Percentiles rank a stretch among this genome's conserved stretches.
phyloP scores from a whole-genome alignment of 2,113 vertebrate genomes.

The Cnemophilus loriae region DNA sequence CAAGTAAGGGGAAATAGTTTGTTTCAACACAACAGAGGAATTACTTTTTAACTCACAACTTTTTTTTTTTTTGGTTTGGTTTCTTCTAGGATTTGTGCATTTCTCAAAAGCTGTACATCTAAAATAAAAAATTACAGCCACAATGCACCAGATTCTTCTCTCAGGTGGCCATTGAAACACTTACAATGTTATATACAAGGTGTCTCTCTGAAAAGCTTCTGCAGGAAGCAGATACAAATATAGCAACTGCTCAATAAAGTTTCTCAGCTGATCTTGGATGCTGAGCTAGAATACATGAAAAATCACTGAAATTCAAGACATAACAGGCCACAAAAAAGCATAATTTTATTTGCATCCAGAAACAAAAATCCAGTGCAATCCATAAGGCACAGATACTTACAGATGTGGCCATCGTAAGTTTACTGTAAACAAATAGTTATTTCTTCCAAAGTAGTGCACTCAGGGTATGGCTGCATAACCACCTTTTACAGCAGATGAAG shows the following conservation, averaged over 20 bases:
- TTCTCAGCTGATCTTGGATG: not conserved
- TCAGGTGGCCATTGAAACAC: not conserved
- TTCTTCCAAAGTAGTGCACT: not conserved
- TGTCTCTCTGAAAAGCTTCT: not conserved
- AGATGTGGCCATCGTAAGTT: not conserved
- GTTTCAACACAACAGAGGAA: not conserved
- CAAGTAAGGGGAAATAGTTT: not conserved
- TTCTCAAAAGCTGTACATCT: not conserved
- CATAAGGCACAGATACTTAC: not conserved
- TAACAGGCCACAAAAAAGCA: not conserved
- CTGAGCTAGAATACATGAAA: not conserved
- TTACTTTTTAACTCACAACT: not conserved
- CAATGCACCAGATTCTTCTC: not conserved
- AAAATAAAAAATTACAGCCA: not conserved
- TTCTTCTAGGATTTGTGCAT: not conserved
- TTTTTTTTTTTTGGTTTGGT: not conserved
- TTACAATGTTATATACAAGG: not conserved
- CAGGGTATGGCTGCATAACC: not conserved
- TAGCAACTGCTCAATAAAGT: not conserved
- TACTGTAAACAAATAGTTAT: not conserved
- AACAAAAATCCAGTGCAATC: not conserved
- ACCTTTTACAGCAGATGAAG: conserved; percentile 17
- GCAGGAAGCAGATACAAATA: not conserved
- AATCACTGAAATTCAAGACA: not conserved
- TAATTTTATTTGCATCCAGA: not conserved